A percentile compares a stretch with the other conserved stretches of the same genome.
phyloP scores from a whole-genome alignment of 35 echinoderm and acorn worm species.

The Lytechinus pictus region DNA sequence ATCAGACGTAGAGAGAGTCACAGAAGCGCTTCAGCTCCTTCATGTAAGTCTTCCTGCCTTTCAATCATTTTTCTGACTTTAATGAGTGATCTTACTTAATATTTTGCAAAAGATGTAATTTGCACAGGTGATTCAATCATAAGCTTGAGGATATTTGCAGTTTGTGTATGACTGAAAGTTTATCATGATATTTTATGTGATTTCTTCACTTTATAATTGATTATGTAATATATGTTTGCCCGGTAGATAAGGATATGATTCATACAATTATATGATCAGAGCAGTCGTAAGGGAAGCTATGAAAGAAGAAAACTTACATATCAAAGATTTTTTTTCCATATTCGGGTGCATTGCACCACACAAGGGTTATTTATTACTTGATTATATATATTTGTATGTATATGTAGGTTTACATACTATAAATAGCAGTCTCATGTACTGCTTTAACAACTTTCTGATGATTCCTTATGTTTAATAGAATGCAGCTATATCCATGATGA shows the following conservation, averaged over 20 bases:
- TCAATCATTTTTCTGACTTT: neutral
- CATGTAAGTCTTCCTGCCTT: slow-evolving; percentile 57
- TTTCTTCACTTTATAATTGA: neutral
- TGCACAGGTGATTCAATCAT: neutral
- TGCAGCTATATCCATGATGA: neutral
- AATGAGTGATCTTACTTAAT: neutral
- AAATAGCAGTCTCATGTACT: neutral
- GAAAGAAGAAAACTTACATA: neutral
- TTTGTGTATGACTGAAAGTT: neutral
- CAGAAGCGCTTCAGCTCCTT: slow-evolving; percentile 68
- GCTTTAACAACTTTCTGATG: neutral
- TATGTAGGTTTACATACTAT: neutral
- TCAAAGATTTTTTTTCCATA: no score
- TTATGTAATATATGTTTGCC: neutral
- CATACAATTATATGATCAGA: neutral
- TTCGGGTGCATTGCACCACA: no score
- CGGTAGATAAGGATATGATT: neutral
- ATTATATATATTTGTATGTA: neutral
- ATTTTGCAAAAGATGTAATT: neutral
- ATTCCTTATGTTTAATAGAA: neutral
- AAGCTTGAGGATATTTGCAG: neutral
- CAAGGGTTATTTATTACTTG: neutral
- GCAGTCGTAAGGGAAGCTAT: neutral
- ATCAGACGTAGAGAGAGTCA: slow-evolving; percentile 64
- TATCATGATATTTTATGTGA: neutral